Conservation (phyloP, 2,113 vertebrate genomes). For the Pelecanoides urinatrix region DNA sequence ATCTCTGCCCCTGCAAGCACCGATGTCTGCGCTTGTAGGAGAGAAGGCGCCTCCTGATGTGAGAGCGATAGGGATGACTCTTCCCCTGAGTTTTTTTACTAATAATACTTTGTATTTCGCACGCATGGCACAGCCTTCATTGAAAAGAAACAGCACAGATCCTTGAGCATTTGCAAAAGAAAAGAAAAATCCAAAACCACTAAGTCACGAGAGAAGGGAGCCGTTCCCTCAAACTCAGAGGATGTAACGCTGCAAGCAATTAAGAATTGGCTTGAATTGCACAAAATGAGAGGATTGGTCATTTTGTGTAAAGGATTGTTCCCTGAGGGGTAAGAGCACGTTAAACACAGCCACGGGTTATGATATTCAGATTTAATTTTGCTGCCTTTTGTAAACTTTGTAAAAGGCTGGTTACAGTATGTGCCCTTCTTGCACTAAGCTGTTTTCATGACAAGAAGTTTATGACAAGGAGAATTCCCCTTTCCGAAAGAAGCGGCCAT, state of each 20-base stretch:
- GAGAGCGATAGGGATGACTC: background rate
- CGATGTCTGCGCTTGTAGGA: fast-evolving
- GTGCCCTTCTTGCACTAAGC: background rate
- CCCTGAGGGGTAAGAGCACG: background rate
- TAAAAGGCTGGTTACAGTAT: background rate
- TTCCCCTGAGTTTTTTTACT: background rate
- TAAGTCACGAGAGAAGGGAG: background rate
- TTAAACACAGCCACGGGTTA: background rate
- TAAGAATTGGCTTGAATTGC: background rate
- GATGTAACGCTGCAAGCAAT: background rate
- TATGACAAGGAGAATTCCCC: background rate
- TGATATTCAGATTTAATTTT: too few relatives aligned
- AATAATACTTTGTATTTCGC: background rate
- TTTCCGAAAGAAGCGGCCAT: background rate
- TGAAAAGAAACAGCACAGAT: background rate
- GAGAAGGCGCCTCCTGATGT: background rate
- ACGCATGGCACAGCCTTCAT: background rate
- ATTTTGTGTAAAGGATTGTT: background rate
- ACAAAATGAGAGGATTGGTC: background rate
- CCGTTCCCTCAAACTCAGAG: background rate
- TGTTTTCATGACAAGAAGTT: background rate
- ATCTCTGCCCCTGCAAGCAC: background rate
- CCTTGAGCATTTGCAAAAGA: background rate
- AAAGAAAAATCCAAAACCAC: background rate
- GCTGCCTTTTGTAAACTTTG: background rate